These are phyloP conservation scores for Asbolus verrucosus DNA, from an alignment of 1,140 invertebrate species.

Conservation along the genomic window DNA sequence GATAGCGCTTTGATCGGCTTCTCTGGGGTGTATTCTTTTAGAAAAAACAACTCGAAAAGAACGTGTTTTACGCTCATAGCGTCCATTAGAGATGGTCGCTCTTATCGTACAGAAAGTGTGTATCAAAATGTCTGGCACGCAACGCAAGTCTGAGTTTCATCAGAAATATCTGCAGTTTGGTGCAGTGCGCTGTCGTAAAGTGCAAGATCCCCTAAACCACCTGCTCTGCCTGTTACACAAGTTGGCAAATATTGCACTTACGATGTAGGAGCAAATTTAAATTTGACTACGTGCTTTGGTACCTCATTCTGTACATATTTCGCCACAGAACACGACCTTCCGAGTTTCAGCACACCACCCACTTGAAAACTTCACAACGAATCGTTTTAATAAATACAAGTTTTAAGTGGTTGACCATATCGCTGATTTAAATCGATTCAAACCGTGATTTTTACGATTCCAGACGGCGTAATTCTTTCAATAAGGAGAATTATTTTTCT, in stretches of 20 bases:
- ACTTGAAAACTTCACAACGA: constrained; percentile 15
- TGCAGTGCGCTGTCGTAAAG: constrained; percentile 37
- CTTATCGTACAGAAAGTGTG: constrained; percentile 21
- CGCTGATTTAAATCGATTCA: constrained; percentile 34
- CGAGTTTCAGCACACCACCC: too few species aligned
- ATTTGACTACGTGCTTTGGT: constrained; percentile 7
- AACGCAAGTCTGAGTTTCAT: constrained; percentile 29
- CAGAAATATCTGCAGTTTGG: constrained; percentile 30
- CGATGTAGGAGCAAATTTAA: constrained; percentile 23
- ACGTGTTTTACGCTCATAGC: constrained; percentile 17
- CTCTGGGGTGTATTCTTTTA: too few species aligned
- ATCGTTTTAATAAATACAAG: constrained; percentile 25
- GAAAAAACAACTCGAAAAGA: too few species aligned
- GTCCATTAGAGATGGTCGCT: constrained; percentile 14
- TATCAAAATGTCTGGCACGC: constrained; percentile 37
- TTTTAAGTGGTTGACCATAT: constrained; percentile 20
- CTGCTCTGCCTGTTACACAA: constrained; percentile 35
- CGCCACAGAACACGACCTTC: too few species aligned
- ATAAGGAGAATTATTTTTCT: constrained; percentile 7
- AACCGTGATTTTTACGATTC: constrained; percentile 34
- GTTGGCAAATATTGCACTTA: constrained; percentile 27
- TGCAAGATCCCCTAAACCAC: constrained; percentile 36
- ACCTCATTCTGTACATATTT: neutral
- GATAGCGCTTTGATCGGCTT: too few species aligned
- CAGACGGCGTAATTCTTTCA: constrained; percentile 25